Percentiles rank a stretch among this genome's conserved stretches.
phyloP scores from a whole-genome alignment of 2,113 vertebrate genomes.

The Equus quagga region DNA sequence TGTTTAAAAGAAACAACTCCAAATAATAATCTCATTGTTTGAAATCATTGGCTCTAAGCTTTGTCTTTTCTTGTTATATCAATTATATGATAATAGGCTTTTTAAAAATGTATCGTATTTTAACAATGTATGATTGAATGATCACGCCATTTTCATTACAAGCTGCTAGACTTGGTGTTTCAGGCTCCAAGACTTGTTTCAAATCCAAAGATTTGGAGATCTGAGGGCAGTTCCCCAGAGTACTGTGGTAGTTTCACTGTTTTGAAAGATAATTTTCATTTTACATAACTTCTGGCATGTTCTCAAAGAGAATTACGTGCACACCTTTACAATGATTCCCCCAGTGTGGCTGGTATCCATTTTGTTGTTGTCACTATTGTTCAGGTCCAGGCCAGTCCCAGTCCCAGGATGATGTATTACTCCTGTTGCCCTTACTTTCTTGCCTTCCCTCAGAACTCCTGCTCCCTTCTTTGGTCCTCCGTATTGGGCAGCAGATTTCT shows the following conservation, averaged over 20 bases:
- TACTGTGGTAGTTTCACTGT: not conserved
- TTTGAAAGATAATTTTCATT: slow-evolving; percentile 23
- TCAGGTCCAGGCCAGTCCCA: not conserved
- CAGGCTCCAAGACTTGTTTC: not conserved
- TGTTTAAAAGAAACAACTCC: slow-evolving; percentile 22
- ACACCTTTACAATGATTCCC: not conserved
- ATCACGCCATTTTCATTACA: not conserved
- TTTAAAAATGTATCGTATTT: not conserved
- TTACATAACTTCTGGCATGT: not conserved
- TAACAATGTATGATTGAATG: not conserved
- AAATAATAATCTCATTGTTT: not conserved
- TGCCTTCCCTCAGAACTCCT: not conserved
- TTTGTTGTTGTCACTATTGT: not conserved
- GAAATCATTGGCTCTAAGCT: not conserved
- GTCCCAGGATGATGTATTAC: not conserved
- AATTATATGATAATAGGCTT: not conserved
- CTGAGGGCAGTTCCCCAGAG: not conserved
- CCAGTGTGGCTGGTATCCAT: not conserved
- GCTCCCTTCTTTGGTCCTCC: not conserved
- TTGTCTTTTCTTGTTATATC: not conserved
- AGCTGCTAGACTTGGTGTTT: not conserved
- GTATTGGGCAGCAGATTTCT: not conserved
- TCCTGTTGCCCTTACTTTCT: not conserved
- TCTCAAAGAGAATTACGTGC: not conserved
- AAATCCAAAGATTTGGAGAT: not conserved